These are phyloP conservation scores for Mimas tiliae DNA, from an alignment of 2,888 invertebrate genomes.

Conservation along the genomic window DNA sequence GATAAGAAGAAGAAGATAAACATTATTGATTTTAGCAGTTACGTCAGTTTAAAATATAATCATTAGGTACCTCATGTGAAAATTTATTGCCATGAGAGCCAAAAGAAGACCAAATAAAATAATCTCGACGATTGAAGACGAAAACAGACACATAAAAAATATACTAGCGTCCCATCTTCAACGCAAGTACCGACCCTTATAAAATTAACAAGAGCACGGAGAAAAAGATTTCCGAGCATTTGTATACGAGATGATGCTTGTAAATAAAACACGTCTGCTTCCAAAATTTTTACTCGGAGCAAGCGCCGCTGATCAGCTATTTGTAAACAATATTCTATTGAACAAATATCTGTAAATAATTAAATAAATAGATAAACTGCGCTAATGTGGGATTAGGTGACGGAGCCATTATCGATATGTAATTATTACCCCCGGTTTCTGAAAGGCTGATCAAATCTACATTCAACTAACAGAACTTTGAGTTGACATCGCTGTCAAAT, in stretches of 20 bases:
- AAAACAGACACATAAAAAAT: constrained; percentile 1
- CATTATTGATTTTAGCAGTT: too few species aligned
- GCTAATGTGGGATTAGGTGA: too few species aligned
- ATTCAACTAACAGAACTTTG: too few species aligned
- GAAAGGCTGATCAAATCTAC: too few species aligned
- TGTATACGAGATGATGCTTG: background rate
- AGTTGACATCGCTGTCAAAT: too few species aligned
- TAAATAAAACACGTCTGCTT: constrained; percentile 1
- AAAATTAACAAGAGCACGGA: background rate
- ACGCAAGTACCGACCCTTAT: background rate
- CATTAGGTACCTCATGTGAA: background rate
- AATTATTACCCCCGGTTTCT: too few species aligned
- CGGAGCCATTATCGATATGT: too few species aligned
- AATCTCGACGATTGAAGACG: background rate
- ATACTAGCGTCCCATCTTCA: background rate
- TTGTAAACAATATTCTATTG: background rate
- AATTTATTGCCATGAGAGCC: background rate
- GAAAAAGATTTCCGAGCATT: background rate
- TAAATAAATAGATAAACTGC: too few species aligned
- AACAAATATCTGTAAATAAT: too few species aligned
- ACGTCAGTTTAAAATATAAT: too few species aligned
- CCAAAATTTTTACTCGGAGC: background rate
- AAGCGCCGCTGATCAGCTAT: background rate
- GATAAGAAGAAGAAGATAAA: too few species aligned
- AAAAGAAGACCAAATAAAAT: background rate